phyloP scores from a whole-genome alignment of 92 coral and sea anemone genomes.

The Pocillopora grandis region DNA sequence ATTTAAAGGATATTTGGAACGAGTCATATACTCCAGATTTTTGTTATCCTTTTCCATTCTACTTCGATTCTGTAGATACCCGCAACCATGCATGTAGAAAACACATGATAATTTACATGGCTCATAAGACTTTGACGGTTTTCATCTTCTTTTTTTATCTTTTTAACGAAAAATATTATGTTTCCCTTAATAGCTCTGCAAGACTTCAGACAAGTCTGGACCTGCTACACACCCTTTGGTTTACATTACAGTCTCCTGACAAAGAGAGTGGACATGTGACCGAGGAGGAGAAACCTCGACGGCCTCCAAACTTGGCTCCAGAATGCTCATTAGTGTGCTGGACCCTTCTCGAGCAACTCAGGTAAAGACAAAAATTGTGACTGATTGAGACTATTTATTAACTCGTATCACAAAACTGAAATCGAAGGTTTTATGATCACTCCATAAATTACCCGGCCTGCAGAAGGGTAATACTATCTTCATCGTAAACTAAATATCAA shows the following conservation, averaged over 20 bases:
- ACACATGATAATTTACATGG: too few species aligned
- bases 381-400: not conserved
- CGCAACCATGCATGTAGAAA: too few species aligned
- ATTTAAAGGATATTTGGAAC: too few species aligned
- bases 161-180: not conserved
- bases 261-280: not conserved
- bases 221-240: constrained; percentile 62
- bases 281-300: constrained; percentile 30
- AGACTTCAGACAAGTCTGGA: constrained; percentile 34
- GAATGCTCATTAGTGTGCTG: constrained; percentile 69
- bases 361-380: constrained; percentile 29
- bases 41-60: too few species aligned
- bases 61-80: too few species aligned
- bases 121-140: not conserved
- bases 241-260: constrained; percentile 26
- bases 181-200: constrained; percentile 8
- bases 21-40: too few species aligned
- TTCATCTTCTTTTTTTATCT: not conserved
- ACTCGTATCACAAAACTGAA: too few species aligned
- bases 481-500: too few species aligned
- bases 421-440: too few species aligned
- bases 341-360: constrained; percentile 58
- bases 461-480: too few species aligned
- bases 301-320: constrained; percentile 69
- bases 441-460: too few species aligned